These are phyloP conservation scores for Glaucidium brasilianum DNA, from an alignment of 2,113 vertebrate genomes.

Conservation along the genomic window DNA sequence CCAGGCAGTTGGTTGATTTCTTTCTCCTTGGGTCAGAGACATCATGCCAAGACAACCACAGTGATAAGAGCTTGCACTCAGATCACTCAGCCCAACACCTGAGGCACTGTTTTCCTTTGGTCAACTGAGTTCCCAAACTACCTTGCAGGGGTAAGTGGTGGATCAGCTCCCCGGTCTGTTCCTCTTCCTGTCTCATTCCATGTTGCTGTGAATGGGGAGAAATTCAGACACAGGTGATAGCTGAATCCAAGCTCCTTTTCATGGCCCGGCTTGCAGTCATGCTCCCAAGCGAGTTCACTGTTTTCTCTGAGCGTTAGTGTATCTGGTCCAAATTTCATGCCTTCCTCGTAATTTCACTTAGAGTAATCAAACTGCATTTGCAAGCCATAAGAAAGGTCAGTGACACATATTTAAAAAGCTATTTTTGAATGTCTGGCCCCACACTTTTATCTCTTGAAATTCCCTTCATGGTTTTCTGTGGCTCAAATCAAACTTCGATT, in stretches of 20 bases:
- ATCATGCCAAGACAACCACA: not conserved
- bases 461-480: constrained; percentile 2
- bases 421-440: constrained; percentile 7
- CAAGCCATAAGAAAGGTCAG: constrained; percentile 6
- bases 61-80: not conserved
- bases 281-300: not conserved
- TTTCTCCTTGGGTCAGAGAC: not conserved
- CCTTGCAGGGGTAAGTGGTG: not conserved
- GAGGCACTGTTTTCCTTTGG: not conserved
- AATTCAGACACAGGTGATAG: not conserved
- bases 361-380: not conserved
- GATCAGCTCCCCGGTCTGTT: not conserved
- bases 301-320: not conserved
- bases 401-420: not conserved
- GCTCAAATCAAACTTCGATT: constrained; percentile 3
- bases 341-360: not conserved
- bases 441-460: constrained; percentile 5
- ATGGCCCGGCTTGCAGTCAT: not conserved
- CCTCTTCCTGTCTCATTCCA: not conserved
- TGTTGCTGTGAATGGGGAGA: not conserved
- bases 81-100: not conserved
- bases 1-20: not conserved
- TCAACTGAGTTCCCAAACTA: not conserved
- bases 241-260: not conserved
- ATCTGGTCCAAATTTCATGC: not conserved